phyloP scores from a whole-genome alignment of 2,888 invertebrate species.

The Bellardia pandia region DNA sequence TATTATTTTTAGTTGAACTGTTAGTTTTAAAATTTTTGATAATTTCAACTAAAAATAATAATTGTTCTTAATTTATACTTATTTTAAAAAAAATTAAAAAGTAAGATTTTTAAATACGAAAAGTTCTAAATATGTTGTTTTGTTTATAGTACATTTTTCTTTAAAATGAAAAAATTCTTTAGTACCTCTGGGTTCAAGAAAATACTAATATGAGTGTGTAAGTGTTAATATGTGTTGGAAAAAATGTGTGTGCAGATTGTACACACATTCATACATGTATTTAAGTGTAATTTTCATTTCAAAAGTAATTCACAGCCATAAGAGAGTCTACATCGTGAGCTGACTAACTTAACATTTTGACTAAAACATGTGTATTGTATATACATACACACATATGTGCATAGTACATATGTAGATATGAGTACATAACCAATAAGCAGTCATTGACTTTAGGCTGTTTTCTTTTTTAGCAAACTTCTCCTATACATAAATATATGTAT shows the following conservation, averaged over 20 bases:
- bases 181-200: neutral
- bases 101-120: too few relatives aligned
- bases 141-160: too few relatives aligned
- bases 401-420: neutral
- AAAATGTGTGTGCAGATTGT: slow-evolving; percentile 28
- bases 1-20: too few relatives aligned
- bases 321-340: slow-evolving; percentile 64
- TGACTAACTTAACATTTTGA: slow-evolving; percentile 50
- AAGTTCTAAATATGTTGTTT: too few relatives aligned
- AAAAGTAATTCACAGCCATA: slow-evolving; percentile 59
- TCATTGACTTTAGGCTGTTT: slow-evolving; percentile 58
- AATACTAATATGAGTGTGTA: neutral
- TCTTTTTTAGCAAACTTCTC: neutral
- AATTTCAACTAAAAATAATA: too few relatives aligned
- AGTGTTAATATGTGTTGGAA: neutral
- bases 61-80: too few relatives aligned
- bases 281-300: slow-evolving; percentile 67
- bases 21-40: too few relatives aligned
- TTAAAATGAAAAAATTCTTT: neutral
- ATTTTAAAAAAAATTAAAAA: too few relatives aligned
- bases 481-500: neutral
- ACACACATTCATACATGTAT: slow-evolving; percentile 43
- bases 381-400: neutral
- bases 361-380: neutral
- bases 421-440: slow-evolving; percentile 48